These are phyloP conservation scores for Pipistrellus nathusii DNA, from an alignment of 2,797 vertebrate species.

Conservation along the genomic window DNA sequence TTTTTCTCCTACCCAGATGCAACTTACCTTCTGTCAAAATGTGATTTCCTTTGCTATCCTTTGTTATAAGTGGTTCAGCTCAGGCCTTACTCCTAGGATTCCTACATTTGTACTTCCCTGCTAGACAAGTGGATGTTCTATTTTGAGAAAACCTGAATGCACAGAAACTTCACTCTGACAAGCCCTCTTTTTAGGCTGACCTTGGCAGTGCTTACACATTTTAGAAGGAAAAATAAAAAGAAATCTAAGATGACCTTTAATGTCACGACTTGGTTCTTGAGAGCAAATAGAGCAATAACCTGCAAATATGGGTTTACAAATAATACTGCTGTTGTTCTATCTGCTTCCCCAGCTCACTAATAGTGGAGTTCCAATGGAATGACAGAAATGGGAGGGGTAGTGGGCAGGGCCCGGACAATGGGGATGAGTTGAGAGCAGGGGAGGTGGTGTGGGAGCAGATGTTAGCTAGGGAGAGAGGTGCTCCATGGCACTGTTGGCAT, in stretches of 20 bases:
- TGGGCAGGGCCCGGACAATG: neutral
- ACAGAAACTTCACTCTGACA: constrained; percentile 19
- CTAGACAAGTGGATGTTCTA: neutral
- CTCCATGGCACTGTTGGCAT: constrained; percentile 55
- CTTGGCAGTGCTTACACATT: constrained; percentile 22
- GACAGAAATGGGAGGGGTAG: neutral
- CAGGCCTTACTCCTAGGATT: neutral
- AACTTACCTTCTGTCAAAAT: constrained; percentile 22
- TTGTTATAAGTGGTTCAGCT: constrained; percentile 29
- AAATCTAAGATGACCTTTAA: constrained; percentile 57
- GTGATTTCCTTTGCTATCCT: constrained; percentile 11
- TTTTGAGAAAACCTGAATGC: constrained; percentile 12
- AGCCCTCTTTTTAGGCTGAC: neutral
- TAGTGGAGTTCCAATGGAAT: neutral
- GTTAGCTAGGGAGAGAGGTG: neutral
- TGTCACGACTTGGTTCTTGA: constrained; percentile 48
- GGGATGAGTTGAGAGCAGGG: neutral
- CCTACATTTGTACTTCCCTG: neutral
- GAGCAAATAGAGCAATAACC: constrained; percentile 52
- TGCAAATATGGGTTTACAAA: constrained; percentile 9
- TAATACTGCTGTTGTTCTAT: constrained; percentile 54
- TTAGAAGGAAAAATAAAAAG: neutral
- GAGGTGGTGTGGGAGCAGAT: constrained; percentile 29
- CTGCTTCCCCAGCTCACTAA: neutral
- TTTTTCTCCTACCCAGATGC: constrained; percentile 25